Percentiles rank a stretch among this genome's conserved stretches.
Evolutionary conservation across 2,797 vertebrate genomes (phyloP).

Genomic region (Arnoldichthys spilopterus): DNA sequence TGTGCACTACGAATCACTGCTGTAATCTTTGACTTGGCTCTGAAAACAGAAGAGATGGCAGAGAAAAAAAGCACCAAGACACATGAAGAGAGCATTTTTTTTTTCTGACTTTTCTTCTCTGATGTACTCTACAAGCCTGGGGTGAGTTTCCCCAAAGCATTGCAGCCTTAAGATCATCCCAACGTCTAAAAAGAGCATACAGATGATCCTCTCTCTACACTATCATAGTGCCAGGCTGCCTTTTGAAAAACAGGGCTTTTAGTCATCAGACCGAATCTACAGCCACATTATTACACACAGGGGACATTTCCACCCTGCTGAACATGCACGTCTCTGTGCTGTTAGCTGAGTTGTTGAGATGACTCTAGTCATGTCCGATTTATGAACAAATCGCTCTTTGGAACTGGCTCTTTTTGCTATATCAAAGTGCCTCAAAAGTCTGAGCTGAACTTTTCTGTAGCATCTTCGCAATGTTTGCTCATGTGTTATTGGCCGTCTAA

Average conservation of each 20-base stretch:
- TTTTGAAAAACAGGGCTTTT: constrained; percentile 2
- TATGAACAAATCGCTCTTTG: no score
- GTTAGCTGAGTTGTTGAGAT: neutral
- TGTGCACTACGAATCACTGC: neutral
- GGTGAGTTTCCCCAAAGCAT: constrained; percentile 10
- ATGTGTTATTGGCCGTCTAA: no score
- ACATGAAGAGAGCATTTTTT: neutral
- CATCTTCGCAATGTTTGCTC: no score
- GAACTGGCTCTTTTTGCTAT: no score
- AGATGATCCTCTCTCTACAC: neutral
- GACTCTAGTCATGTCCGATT: neutral
- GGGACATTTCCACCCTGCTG: neutral
- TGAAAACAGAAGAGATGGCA: constrained; percentile 16
- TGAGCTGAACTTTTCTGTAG: no score
- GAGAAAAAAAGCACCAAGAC: neutral
- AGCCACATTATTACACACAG: constrained; percentile 7
- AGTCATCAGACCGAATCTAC: neutral
- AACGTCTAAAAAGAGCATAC: constrained; percentile 13
- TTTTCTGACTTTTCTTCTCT: constrained; percentile 4
- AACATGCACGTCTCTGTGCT: neutral
- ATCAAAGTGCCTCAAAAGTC: no score
- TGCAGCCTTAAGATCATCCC: constrained; percentile 17
- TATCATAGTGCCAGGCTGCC: neutral
- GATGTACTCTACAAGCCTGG: constrained; percentile 13
- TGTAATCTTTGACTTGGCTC: constrained; percentile 11